Base-by-base conservation (phyloP, 2,797 vertebrate species). In the Glossophaga mutica region DNA sequence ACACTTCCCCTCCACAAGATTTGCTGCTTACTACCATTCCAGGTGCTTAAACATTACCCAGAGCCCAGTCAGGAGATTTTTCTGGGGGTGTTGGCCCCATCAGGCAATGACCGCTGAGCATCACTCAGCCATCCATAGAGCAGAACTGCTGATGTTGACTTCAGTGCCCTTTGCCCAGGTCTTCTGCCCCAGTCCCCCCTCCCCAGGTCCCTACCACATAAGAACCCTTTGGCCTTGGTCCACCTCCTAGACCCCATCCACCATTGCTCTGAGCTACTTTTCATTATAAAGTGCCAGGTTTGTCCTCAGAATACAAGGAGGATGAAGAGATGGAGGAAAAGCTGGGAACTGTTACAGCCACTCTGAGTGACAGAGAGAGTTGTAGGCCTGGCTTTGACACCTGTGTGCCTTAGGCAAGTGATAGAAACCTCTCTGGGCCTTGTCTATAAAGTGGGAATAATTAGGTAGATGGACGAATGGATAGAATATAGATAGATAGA, bases 41-140 rank as follows among this genome's bases (percentile, higher is more conserved):
- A 55, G 22, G 4, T 12, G 57, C 52, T 82, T 83, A 93, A 85
- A 90, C 90, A 73, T 92, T 96, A 78, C 87, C 79, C 12, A 74
- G 21, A 70, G 59, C 46, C 39, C n/a, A 21, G 73, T 78, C 78
- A 74, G 59, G 42, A 2, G 4, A 14, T 26, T 48, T 65, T 67
- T n/a, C 42, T 39, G 14, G 73, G 48, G 44, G 26, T 62, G 29
- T 37, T 76, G 42, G 46, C 52, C 15, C 34, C 1, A 2, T 26
- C 19, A 48, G 70, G 32, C 74, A 19, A n/a, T 44, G n/a, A 89
- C 19, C 1, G 0, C 32, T n/a, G 48, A 94, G 62, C 2, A 0
- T 48, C 78, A 82, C 29, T 42, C n/a, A 77, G 55, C 39, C 1
- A 15, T 79, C 71, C 24, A 5, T 2, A 37, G 74, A 59, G 48